Evolutionary conservation across 2,113 vertebrate species (phyloP), one percentile per base, ranked within the genome.

Genomic region (Ophiodon elongatus): DNA sequence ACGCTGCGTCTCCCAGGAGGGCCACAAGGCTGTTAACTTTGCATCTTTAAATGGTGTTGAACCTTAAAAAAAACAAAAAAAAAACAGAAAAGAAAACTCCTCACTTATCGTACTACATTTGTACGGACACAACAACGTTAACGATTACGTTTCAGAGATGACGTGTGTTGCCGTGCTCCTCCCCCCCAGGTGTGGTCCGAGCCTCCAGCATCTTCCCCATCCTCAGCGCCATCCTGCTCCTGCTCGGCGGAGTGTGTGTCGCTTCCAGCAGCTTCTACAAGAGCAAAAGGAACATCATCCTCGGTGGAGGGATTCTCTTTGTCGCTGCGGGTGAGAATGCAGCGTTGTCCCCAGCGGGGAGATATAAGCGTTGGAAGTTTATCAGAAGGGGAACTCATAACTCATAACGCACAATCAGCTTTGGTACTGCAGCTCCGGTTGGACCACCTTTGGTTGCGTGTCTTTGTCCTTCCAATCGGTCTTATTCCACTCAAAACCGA

Each of bases 141-240:
- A n/a, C n/a, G n/a, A n/a, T n/a, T n/a, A n/a, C n/a, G n/a, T n/a
- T n/a, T n/a, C n/a, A n/a, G n/a, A n/a, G n/a, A n/a, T n/a, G n/a
- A n/a, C n/a, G 45, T 47, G 3, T 47, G 0, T 27, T 13, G 0
- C 4, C 14, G 17, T 6, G 37, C 6, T 77, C 17, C 5, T 19
- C 35, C 0, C 69, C 9, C 52, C n/a, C 92, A 99, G 98, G 98
- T 80, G 97, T 99, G 74, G 97, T 99, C 56, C 96, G 98, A 52
- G 98, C 98, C 73, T 98, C 98, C 88, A 98, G 97, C 91, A 97
- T 99, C 93, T 99, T 98, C 92, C 98, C 98, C 31, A 98, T 99
- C 93, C 97, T 99, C 85, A 99, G 98, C 52, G 98, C 97, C 81
- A 96, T 96, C 35, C 94, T 99, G 89, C 95, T 99, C 84, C 92